These are phyloP conservation scores for Myodes glareolus DNA, from an alignment of 2,113 vertebrate species.

Conservation along the genomic window DNA sequence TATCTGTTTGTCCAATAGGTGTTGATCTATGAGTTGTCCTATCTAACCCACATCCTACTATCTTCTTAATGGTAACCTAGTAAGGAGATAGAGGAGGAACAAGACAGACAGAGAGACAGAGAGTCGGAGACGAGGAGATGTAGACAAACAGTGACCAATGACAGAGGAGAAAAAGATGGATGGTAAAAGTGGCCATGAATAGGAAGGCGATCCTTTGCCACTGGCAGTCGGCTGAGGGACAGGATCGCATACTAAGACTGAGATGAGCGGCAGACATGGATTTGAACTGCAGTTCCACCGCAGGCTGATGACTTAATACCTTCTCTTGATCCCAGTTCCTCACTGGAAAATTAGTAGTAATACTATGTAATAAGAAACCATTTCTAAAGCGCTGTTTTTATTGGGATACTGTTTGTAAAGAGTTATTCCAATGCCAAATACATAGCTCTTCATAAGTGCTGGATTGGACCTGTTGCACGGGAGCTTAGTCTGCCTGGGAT, in stretches of 20 bases:
- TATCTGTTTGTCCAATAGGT: background rate
- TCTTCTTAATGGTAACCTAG: background rate
- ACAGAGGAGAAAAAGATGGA: background rate
- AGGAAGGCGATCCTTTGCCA: background rate
- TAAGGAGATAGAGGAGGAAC: background rate
- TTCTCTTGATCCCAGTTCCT: constrained; percentile 27
- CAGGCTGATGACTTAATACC: background rate
- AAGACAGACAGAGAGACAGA: background rate
- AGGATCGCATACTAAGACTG: background rate
- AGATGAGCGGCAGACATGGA: background rate
- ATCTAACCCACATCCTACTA: background rate
- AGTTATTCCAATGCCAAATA: constrained; percentile 11
- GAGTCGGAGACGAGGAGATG: background rate
- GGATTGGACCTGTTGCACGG: background rate
- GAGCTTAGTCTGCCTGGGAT: background rate
- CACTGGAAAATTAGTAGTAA: constrained; percentile 42
- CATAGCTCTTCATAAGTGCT: background rate
- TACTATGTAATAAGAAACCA: constrained; percentile 44
- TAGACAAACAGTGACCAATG: background rate
- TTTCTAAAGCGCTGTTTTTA: constrained; percentile 30
- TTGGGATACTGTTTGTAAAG: background rate
- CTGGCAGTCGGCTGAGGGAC: background rate
- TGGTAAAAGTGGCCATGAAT: background rate
- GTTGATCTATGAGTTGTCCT: background rate
- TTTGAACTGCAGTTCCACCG: background rate